Evolutionary conservation across 2,113 vertebrate genomes (phyloP).

Genomic region (Circaetus cinerascens): DNA sequence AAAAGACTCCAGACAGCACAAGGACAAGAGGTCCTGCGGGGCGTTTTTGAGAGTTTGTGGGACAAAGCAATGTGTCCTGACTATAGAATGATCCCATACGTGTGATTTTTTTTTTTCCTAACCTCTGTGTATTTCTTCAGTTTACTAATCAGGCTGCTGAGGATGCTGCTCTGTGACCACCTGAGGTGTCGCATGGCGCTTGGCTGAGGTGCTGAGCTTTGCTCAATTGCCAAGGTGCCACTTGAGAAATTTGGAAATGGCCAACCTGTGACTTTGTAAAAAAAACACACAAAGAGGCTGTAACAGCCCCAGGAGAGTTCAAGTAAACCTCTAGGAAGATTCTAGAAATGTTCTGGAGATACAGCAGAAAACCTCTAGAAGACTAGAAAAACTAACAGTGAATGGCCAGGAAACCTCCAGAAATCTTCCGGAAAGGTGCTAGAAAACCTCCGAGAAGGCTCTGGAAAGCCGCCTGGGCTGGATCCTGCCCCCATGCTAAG

Average conservation of each 20-base stretch:
- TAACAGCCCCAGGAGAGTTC: neutral
- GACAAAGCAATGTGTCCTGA: neutral
- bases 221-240: neutral
- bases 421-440: neutral
- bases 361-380: neutral
- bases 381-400: neutral
- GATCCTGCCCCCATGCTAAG: neutral
- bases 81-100: neutral
- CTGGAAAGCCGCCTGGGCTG: neutral
- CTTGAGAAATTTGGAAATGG: neutral
- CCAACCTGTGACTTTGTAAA: neutral
- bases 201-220: neutral
- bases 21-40: neutral
- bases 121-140: neutral
- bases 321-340: neutral
- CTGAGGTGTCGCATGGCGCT: rapidly evolving
- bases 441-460: neutral
- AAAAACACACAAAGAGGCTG: neutral
- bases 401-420: neutral
- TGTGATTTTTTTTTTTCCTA: neutral
- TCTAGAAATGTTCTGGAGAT: neutral
- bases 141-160: neutral
- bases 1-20: neutral
- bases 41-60: neutral
- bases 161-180: neutral